Conservation (phyloP, 2,113 vertebrate species). For the Hypanus sabinus region DNA sequence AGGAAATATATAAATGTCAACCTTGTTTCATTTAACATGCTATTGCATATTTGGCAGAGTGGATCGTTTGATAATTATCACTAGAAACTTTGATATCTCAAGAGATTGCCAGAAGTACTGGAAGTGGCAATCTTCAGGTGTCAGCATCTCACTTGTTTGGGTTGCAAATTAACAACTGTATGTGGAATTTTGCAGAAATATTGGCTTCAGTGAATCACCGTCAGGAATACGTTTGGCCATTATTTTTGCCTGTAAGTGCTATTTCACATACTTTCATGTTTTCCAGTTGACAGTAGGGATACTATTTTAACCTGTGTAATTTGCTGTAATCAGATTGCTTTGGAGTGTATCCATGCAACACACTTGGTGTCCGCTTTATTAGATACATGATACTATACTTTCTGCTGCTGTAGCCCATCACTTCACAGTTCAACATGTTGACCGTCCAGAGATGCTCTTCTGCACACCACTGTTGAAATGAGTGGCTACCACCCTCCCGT, state of each 20-base stretch:
- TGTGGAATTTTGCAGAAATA: neutral
- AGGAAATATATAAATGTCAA: neutral
- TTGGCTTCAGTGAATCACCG: neutral
- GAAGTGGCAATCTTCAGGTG: neutral
- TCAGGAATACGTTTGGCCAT: neutral
- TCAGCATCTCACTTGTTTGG: neutral
- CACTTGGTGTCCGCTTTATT: too few relatives aligned
- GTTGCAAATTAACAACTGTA: neutral
- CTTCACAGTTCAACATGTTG: too few relatives aligned
- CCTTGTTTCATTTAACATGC: neutral
- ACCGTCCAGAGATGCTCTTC: too few relatives aligned
- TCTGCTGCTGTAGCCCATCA: too few relatives aligned
- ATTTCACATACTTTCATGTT: neutral
- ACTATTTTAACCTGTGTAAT: neutral
- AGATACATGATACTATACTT: too few relatives aligned
- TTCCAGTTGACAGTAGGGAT: neutral
- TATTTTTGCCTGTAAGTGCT: neutral
- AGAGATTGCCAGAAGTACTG: neutral
- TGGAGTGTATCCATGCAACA: neutral
- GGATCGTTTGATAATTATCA: neutral
- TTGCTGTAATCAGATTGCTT: neutral
- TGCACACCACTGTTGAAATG: too few relatives aligned
- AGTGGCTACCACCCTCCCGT: too few relatives aligned
- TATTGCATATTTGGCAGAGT: neutral
- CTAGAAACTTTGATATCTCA: neutral